Base-by-base conservation (phyloP, 2,888 invertebrate genomes). In the Ornithoptera alexandrae region DNA sequence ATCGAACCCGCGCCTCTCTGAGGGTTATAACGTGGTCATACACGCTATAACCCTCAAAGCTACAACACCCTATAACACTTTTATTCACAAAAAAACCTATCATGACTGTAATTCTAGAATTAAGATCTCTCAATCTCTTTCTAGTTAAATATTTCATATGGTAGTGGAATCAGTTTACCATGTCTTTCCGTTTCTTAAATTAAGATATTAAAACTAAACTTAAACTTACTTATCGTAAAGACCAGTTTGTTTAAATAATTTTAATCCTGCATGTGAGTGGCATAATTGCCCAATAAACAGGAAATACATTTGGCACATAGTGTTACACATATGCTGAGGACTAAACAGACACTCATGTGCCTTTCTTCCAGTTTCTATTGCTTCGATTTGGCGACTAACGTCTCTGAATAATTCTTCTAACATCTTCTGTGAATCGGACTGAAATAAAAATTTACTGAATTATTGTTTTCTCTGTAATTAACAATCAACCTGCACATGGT, bases 291-390 rank as follows among this genome's bases (percentile, higher is more conserved):
- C 98, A 73, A 98, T 95, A 83, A 98, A 97, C 61, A 99, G 93
- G 88, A 99, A 99, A 93, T 98, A 99, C 93, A 97, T 96, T 86
- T 98, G 98, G 84, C 97, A 97, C 92, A 97, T 96, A 0, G 98
- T 97, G 79, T 96, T 97, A 77, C 95, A 94, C 94, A 98, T 95
- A 83, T 97, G 96, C 76, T 96, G 96, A 0, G 98, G 98, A 84
- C 97, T 97, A 80, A 98, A 97, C 24, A 97, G 89, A 75, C 97
- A 97, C 81, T 97, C 97, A 82, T 97, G 97, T 0, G 97, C 97
- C 75, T 95, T 95, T 75, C 95, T 94, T 1, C 96, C 94, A 2
- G 94, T 94, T 61, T 94, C 94, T 63, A 97, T 95, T 17, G 95
- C 95, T 73, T 94, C 93, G 67, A 97, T 93, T 80, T 97, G 96